These are phyloP conservation scores for Zingel zingel DNA, from an alignment of 2,113 vertebrate species.

Conservation along the genomic window DNA sequence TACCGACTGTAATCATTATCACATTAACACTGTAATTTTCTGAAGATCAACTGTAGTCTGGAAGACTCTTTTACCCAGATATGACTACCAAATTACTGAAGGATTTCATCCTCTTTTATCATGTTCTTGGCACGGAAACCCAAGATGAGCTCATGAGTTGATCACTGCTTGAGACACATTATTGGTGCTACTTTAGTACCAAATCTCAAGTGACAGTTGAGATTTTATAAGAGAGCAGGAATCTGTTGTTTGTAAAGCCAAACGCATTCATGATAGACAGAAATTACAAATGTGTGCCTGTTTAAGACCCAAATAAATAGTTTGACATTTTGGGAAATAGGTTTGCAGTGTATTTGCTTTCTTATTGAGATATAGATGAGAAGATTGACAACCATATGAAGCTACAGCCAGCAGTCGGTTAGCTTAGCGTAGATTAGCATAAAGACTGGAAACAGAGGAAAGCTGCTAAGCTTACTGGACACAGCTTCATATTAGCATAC, in stretches of 20 bases:
- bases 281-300: not conserved
- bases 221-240: slow-evolving; percentile 11
- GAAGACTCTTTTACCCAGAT: not conserved
- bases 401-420: not conserved
- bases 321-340: not conserved
- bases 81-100: slow-evolving; percentile 20
- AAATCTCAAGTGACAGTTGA: slow-evolving; percentile 10
- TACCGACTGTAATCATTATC: slow-evolving; percentile 37
- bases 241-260: slow-evolving; percentile 5
- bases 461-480: not conserved
- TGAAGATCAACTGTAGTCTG: slow-evolving; percentile 14
- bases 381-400: not conserved
- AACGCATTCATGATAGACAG: slow-evolving; percentile 6
- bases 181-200: slow-evolving; percentile 13
- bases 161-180: slow-evolving; percentile 19
- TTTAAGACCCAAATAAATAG: slow-evolving; percentile 6
- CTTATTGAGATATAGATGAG: not conserved
- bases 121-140: slow-evolving; percentile 33
- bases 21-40: slow-evolving; percentile 48
- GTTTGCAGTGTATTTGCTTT: not conserved
- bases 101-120: slow-evolving; percentile 10
- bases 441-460: too few relatives aligned
- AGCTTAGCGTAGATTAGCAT: slow-evolving; percentile 6
- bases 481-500: not conserved
- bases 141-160: slow-evolving; percentile 38